Percentiles rank a stretch among this genome's conserved stretches.
Conservation (phyloP, 2,113 vertebrate species). For the Poeciliopsis prolifica region DNA sequence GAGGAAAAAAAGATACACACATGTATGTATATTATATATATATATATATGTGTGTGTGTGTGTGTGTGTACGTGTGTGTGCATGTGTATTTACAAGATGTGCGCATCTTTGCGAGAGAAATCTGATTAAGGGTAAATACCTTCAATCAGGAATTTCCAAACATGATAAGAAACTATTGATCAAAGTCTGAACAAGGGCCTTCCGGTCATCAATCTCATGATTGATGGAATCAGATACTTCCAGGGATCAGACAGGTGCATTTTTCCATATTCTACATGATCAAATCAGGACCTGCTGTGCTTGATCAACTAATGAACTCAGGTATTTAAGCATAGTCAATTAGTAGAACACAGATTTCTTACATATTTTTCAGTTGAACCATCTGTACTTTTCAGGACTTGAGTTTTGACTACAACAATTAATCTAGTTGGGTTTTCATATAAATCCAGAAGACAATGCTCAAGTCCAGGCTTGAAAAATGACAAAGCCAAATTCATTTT, state of each 20-base stretch:
- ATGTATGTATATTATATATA: too few species aligned
- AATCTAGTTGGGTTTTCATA: too few species aligned
- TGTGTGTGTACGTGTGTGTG: too few species aligned
- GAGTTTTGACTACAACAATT: too few species aligned
- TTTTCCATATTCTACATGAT: slow-evolving; percentile 32
- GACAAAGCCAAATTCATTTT: too few species aligned
- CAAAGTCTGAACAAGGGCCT: slow-evolving; percentile 53
- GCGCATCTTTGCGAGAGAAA: background rate
- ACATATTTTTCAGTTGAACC: too few species aligned
- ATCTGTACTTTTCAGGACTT: too few species aligned
- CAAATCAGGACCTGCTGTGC: slow-evolving; percentile 10
- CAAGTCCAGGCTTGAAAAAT: too few species aligned
- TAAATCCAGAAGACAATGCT: too few species aligned
- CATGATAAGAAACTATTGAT: slow-evolving; percentile 77
- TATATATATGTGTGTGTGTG: too few species aligned
- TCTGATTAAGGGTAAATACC: slow-evolving; percentile 27
- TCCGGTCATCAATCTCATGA: slow-evolving; percentile 58
- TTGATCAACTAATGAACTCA: slow-evolving; percentile 24
- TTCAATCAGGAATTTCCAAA: slow-evolving; percentile 62
- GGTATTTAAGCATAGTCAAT: slow-evolving; percentile 30
- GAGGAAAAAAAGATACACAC: background rate
- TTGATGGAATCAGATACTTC: slow-evolving; percentile 67
- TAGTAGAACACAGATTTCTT: slow-evolving; percentile 6
- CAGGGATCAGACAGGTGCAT: slow-evolving; percentile 64
- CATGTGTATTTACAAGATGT: too few species aligned